phyloP scores from a whole-genome alignment of 2,113 vertebrate species.

The Tragulus kanchil region DNA sequence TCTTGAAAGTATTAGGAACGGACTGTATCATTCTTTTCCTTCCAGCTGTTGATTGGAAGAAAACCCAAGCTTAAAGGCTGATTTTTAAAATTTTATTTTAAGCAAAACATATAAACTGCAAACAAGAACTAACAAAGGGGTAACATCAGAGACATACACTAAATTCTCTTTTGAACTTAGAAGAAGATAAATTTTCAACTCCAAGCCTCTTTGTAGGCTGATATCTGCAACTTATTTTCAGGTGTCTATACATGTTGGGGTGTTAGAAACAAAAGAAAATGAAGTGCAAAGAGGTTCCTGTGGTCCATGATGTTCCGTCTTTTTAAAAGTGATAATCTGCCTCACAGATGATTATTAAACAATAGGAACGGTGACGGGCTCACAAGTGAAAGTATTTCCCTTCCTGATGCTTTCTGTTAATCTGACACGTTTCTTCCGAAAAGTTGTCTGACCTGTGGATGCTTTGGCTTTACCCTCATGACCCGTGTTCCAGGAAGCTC shows the following conservation, averaged over 20 bases:
- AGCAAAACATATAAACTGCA: background rate
- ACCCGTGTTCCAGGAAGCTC: background rate
- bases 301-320: background rate
- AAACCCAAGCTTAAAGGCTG: background rate
- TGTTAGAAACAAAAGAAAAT: slow-evolving; percentile 26
- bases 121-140: background rate
- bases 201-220: background rate
- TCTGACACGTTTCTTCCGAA: background rate
- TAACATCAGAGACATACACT: background rate
- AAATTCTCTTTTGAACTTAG: slow-evolving; percentile 38
- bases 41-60: background rate
- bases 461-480: background rate
- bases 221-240: background rate
- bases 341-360: background rate
- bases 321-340: background rate
- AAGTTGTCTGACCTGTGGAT: background rate
- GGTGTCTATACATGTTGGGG: slow-evolving; percentile 3
- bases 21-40: background rate
- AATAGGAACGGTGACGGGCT: background rate
- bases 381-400: background rate
- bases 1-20: background rate
- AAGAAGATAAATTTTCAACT: background rate
- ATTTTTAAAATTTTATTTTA: background rate
- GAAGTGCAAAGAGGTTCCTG: background rate
- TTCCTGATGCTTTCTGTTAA: background rate